These are phyloP conservation scores for Arizona elegans DNA, from an alignment of 2,113 vertebrate genomes.

Conservation along the genomic window DNA sequence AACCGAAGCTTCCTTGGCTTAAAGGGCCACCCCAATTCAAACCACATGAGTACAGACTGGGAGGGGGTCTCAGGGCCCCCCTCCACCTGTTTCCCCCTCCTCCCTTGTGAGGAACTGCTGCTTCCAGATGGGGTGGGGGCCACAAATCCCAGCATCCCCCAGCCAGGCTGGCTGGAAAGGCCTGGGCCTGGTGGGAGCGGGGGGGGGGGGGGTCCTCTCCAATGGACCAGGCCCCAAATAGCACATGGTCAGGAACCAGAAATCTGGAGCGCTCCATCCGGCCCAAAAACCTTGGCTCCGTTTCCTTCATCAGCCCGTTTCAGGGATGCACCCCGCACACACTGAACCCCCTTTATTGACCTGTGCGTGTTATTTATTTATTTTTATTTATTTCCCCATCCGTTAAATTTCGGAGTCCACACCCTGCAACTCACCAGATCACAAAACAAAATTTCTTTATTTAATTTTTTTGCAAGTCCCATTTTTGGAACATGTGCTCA, in stretches of 20 bases:
- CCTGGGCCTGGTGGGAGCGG: accelerated
- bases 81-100: neutral
- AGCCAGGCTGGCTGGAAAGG: neutral
- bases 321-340: neutral
- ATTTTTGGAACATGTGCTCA: neutral
- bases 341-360: neutral
- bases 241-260: neutral
- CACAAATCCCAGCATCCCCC: neutral
- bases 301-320: neutral
- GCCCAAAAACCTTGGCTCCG: neutral
- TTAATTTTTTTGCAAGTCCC: neutral
- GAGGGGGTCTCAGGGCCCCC: neutral
- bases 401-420: neutral
- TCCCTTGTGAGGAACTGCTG: neutral
- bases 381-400: neutral
- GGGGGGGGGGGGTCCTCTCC: no score
- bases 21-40: neutral
- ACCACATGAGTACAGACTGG: neutral
- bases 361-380: neutral
- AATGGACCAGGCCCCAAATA: neutral
- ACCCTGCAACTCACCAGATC: neutral
- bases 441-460: neutral
- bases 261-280: accelerated
- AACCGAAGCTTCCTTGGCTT: neutral
- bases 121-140: no score